Conservation (phyloP, 1,140 invertebrate genomes). For the Phocides pigmalion region DNA sequence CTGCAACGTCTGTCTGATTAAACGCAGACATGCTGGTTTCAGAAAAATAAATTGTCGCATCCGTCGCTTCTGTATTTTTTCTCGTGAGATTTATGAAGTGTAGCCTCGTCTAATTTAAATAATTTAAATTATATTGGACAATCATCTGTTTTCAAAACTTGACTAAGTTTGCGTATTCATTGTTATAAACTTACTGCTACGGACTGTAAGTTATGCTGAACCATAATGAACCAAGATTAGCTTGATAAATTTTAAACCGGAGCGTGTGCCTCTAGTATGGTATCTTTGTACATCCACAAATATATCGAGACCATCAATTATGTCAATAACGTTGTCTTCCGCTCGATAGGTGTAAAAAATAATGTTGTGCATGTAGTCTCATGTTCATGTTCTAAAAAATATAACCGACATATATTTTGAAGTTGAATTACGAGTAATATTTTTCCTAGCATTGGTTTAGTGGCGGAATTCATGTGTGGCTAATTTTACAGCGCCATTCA, state of each 20-base stretch:
- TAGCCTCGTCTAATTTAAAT: constrained; percentile 32
- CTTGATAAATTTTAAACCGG: constrained; percentile 46
- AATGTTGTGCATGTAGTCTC: constrained; percentile 17
- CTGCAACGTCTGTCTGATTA: constrained; percentile 42
- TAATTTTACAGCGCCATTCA: constrained; percentile 57
- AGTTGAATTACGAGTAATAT: constrained; percentile 22
- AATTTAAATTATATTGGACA: constrained; percentile 42
- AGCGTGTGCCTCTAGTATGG: constrained; percentile 47
- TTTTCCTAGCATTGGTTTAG: constrained; percentile 40
- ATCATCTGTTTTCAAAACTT: constrained; percentile 25
- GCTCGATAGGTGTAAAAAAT: constrained; percentile 25
- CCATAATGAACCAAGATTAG: constrained; percentile 23
- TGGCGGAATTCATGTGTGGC: constrained; percentile 44
- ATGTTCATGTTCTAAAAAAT: neutral
- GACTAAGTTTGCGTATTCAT: constrained; percentile 17
- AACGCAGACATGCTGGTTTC: constrained; percentile 52
- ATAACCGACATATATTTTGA: neutral
- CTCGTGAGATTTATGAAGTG: constrained; percentile 44
- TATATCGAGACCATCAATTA: constrained; percentile 67
- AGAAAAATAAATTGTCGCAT: constrained; percentile 51
- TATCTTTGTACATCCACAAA: constrained; percentile 60
- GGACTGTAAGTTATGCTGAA: constrained; percentile 21
- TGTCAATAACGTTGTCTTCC: constrained; percentile 60
- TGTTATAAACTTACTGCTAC: constrained; percentile 11
- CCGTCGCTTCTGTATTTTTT: constrained; percentile 50